Conservation (phyloP, 2,888 invertebrate species). For the Lepeophtheirus nordmannii region DNA sequence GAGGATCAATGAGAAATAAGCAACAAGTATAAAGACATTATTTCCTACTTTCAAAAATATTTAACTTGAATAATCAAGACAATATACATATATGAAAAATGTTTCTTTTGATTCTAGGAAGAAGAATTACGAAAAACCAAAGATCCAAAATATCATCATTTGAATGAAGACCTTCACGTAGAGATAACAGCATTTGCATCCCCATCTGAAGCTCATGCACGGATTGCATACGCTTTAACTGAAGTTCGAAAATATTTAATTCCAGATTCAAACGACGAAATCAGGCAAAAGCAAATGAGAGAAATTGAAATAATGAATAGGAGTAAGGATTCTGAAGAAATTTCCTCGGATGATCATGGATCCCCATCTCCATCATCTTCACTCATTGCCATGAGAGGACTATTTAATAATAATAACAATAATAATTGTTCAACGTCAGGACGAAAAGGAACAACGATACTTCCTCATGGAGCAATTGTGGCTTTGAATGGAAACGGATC, state of each 20-base stretch:
- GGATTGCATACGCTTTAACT: constrained; percentile 66
- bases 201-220: constrained; percentile 72
- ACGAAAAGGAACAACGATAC: constrained; percentile 1
- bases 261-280: constrained; percentile 80
- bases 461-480: not conserved
- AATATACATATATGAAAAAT: not conserved
- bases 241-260: constrained; percentile 43
- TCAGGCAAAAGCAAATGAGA: constrained; percentile 77
- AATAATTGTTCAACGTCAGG: not conserved
- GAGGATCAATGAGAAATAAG: constrained; percentile 83
- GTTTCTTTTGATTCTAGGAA: constrained; percentile 25
- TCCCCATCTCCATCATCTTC: constrained; percentile 17
- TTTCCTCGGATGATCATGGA: not conserved
- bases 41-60: not conserved
- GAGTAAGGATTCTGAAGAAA: not conserved
- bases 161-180: constrained; percentile 63
- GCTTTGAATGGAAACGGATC: not conserved
- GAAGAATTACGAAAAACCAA: constrained; percentile 36
- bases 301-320: constrained; percentile 66
- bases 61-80: not conserved
- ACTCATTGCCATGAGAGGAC: constrained; percentile 14
- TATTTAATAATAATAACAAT: constrained; percentile 5
- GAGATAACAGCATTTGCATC: constrained; percentile 73
- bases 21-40: constrained; percentile 49
- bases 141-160: constrained; percentile 73